Conservation (phyloP, 1,140 invertebrate species). For the Drosophila suzukii region DNA sequence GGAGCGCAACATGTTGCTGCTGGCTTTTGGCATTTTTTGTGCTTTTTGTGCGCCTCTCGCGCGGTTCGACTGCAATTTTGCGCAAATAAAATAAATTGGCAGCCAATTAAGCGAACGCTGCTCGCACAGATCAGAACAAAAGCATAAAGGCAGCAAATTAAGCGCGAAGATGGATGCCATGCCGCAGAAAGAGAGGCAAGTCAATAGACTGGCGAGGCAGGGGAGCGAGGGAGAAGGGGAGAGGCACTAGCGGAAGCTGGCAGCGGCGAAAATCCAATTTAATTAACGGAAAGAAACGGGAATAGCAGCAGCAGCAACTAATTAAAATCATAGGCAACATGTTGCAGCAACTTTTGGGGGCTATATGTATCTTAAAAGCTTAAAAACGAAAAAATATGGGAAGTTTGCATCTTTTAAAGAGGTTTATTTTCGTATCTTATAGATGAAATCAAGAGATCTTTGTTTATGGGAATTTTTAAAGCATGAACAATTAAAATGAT, state of each 20-base stretch:
- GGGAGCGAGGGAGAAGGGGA: conserved; percentile 1
- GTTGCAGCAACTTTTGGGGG: conserved; percentile 8
- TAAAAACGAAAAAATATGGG: too few species aligned
- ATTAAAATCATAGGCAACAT: conserved; percentile 43
- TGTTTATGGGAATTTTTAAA: not conserved
- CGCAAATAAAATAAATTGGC: conserved; percentile 83
- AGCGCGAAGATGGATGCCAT: conserved; percentile 42
- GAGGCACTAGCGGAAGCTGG: conserved; percentile 50
- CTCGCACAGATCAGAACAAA: conserved; percentile 76
- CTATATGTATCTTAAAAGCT: not conserved
- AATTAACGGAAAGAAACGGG: conserved; percentile 60
- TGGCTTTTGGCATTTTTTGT: conserved; percentile 26
- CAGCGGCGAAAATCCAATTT: conserved; percentile 64
- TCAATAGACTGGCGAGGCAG: not conserved
- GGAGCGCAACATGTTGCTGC: conserved; percentile 78
- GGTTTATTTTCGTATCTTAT: too few species aligned
- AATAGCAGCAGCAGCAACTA: conserved; percentile 26
- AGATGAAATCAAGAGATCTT: not conserved
- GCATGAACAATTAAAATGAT: not conserved
- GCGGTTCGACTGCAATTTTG: conserved; percentile 72
- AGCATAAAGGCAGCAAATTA: conserved; percentile 80
- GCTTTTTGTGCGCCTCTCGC: conserved; percentile 31
- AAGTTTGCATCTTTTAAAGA: not conserved
- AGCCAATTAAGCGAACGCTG: conserved; percentile 74
- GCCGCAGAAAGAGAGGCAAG: conserved; percentile 15